Evolutionary conservation across 2,113 vertebrate species (phyloP).

Genomic region (Circaetus cinerascens): DNA sequence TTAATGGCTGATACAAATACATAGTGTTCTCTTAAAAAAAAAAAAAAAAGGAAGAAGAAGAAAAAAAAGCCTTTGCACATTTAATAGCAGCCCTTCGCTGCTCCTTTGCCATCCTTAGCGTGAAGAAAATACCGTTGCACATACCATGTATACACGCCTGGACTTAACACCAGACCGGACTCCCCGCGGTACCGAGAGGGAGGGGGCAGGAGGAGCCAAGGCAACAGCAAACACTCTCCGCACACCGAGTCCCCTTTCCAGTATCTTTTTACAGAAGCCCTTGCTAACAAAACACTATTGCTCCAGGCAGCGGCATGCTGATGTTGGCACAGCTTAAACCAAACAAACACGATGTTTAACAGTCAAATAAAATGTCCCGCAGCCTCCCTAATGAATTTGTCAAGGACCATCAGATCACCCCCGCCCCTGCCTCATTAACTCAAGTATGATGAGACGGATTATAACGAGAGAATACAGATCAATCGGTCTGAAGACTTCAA

Average conservation of each 20-base stretch:
- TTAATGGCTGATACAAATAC: background rate
- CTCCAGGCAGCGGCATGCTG: slow-evolving; percentile 70
- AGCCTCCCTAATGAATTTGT: slow-evolving; percentile 84
- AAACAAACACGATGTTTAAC: slow-evolving; percentile 82
- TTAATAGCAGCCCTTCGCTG: background rate
- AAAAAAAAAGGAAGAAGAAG: too few species aligned
- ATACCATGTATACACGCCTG: background rate
- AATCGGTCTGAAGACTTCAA: slow-evolving; percentile 77
- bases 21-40: background rate
- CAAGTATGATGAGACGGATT: slow-evolving; percentile 82
- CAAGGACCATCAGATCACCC: slow-evolving; percentile 78
- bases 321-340: slow-evolving; percentile 74
- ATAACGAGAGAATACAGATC: slow-evolving; percentile 80
- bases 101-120: background rate
- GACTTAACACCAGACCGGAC: background rate
- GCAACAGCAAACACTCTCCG: background rate
- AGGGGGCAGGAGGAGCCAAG: background rate
- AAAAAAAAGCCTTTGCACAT: background rate
- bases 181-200: background rate
- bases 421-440: slow-evolving; percentile 83
- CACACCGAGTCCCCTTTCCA: background rate
- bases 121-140: background rate
- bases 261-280: slow-evolving; percentile 21
- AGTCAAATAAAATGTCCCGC: slow-evolving; percentile 81
- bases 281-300: slow-evolving; percentile 33